Base-by-base conservation (phyloP, 2,113 vertebrate species). In the Mastomys coucha region DNA sequence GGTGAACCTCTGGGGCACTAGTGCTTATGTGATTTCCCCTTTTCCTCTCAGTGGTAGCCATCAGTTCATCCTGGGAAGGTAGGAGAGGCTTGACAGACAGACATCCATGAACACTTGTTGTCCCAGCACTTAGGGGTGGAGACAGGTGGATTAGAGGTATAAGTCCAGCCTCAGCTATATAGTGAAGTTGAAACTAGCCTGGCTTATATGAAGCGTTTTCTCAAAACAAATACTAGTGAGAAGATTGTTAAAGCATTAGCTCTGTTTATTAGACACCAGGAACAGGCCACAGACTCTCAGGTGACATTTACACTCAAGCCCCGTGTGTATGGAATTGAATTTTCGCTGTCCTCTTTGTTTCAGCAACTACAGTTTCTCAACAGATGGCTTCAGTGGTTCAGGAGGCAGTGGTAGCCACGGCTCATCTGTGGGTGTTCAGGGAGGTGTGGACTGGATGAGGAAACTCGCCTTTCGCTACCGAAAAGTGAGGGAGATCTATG, bases 401-500 rank as follows among this genome's bases (percentile, higher is more conserved):
- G 99, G 99, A 10, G 98, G 99, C 5, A 98, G 98, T 1, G 72
- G 98, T 1, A 99, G 99, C 2, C 98, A 99, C 12, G 98, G 99
- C 51, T 98, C 99, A 5, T 98, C 98, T 0, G 95, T 98, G 0
- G 99, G 99, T 0, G 99, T 99, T 22, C 99, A 99, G 91, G 99
- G 99, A 2, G 99, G 99, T 1, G 99, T 99, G 94, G 99, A 99
- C 97, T 99, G 99, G 99, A 99, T 99, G 99, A 99, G 99, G 33
- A 99, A 99, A 63, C 94, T 99, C 98, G 99, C 99, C 13, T 99
- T 99, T 96, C 99, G 99, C 36, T 99, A 99, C 98, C 99, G 99
- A 53, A 98, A 99, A 88, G 99, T 99, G 65, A 99, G 99, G 98
- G 99, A 99, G 98, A 99, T 99, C 98, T 99, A 99, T 96, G 99